A percentile compares a stretch with the other conserved stretches of the same genome.
These are phyloP conservation scores for Gonioctena quinquepunctata DNA, from an alignment of 1,140 invertebrate species.

Conservation along the genomic window DNA sequence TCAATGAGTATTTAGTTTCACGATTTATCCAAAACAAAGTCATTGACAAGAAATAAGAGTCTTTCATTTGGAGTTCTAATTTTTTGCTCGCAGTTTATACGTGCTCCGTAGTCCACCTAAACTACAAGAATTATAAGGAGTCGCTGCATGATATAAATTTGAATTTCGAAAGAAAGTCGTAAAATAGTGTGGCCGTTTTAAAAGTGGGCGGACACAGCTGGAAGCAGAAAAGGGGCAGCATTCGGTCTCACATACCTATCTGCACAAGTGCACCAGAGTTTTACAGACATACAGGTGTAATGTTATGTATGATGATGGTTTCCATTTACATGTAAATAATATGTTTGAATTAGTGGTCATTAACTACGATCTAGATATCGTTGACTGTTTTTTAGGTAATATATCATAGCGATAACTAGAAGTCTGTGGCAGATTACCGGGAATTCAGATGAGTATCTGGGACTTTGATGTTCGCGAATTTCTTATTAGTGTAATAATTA, in stretches of 20 bases:
- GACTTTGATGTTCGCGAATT: background rate
- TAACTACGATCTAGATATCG: background rate
- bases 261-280: background rate
- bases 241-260: background rate
- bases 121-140: background rate
- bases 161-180: background rate
- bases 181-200: background rate
- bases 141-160: background rate
- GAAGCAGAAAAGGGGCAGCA: background rate
- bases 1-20: no score
- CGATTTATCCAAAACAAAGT: no score
- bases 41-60: no score
- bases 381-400: background rate
- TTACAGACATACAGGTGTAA: background rate
- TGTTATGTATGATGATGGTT: background rate
- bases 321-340: slow-evolving; percentile 4
- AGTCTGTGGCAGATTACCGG: background rate
- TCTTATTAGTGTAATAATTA: background rate
- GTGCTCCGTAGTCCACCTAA: background rate
- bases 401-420: background rate
- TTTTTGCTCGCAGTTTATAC: no score
- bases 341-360: slow-evolving; percentile 5
- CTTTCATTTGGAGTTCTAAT: no score
- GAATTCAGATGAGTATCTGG: background rate
- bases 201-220: background rate